phyloP scores from a whole-genome alignment of 2,797 vertebrate species.

The Hirundo rustica region DNA sequence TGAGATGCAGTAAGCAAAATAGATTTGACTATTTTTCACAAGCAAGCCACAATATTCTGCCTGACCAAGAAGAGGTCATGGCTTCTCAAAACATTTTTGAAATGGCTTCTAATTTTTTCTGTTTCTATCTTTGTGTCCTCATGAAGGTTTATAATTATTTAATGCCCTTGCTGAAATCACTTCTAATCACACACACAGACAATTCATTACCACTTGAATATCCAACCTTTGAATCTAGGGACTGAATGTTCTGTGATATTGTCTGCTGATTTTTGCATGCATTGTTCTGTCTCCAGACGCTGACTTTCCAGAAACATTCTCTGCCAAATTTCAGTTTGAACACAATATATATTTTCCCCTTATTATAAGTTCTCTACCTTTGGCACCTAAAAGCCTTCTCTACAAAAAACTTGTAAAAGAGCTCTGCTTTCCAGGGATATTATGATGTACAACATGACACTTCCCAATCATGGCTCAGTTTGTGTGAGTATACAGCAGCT shows the following conservation, averaged over 20 bases:
- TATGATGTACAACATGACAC: background rate
- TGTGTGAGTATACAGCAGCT: background rate
- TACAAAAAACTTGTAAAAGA: background rate
- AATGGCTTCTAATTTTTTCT: background rate
- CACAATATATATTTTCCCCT: accelerated
- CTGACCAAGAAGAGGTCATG: background rate
- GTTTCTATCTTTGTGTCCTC: background rate
- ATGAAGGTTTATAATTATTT: background rate
- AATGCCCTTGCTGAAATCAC: background rate
- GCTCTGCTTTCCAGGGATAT: background rate
- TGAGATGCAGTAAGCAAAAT: background rate
- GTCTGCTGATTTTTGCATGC: background rate
- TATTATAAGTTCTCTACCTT: background rate
- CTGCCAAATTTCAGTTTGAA: background rate
- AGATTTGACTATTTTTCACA: background rate
- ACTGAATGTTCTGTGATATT: background rate
- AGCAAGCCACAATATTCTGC: background rate
- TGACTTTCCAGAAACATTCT: background rate
- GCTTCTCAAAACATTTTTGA: background rate
- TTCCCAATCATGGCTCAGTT: background rate
- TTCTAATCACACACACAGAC: background rate
- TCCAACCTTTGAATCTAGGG: background rate
- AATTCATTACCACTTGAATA: background rate
- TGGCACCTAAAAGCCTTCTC: background rate
- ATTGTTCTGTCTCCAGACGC: background rate